phyloP scores from a whole-genome alignment of 2,113 vertebrate species.

The Trematomus loennbergii region DNA sequence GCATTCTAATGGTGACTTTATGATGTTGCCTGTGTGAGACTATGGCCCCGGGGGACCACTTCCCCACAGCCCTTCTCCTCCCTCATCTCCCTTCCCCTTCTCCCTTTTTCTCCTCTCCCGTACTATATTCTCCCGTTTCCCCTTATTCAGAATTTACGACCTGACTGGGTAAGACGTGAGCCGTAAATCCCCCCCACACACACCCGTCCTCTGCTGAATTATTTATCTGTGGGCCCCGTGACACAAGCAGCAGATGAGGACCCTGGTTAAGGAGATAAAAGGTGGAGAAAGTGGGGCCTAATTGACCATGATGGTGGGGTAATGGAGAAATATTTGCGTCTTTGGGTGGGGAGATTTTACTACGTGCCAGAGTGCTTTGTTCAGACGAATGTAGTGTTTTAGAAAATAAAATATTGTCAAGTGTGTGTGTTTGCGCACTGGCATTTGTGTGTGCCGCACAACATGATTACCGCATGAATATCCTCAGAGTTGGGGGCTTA shows the following conservation, averaged over 20 bases:
- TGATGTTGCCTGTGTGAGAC: conserved; percentile 87
- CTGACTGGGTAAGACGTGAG: conserved; percentile 79
- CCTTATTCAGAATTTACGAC: conserved; percentile 84
- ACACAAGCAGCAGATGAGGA: conserved; percentile 85
- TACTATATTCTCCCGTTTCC: conserved; percentile 75
- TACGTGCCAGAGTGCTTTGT: conserved; percentile 32
- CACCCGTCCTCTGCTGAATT: conserved; percentile 78
- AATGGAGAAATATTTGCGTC: conserved; percentile 84
- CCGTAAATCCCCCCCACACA: conserved; percentile 77
- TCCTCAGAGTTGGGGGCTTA: conserved; percentile 32
- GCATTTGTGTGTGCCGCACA: conserved; percentile 28
- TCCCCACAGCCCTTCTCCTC: conserved; percentile 77
- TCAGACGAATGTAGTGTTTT: conserved; percentile 34
- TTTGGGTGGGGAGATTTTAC: conserved; percentile 58
- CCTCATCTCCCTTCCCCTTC: conserved; percentile 62
- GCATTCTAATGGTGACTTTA: conserved; percentile 88
- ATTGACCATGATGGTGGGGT: conserved; percentile 84
- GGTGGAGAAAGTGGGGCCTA: conserved; percentile 83
- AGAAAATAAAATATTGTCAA: conserved; percentile 46
- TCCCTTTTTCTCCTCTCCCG: conserved; percentile 56
- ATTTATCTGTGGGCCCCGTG: conserved; percentile 82
- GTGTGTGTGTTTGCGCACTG: neutral
- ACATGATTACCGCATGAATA: conserved; percentile 18
- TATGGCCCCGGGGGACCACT: conserved; percentile 83
- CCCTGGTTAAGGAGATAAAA: conserved; percentile 87